Percentiles rank a stretch among this genome's conserved stretches.
phyloP scores from a whole-genome alignment of 2,797 vertebrate genomes.

The Chrysolophus pictus region DNA sequence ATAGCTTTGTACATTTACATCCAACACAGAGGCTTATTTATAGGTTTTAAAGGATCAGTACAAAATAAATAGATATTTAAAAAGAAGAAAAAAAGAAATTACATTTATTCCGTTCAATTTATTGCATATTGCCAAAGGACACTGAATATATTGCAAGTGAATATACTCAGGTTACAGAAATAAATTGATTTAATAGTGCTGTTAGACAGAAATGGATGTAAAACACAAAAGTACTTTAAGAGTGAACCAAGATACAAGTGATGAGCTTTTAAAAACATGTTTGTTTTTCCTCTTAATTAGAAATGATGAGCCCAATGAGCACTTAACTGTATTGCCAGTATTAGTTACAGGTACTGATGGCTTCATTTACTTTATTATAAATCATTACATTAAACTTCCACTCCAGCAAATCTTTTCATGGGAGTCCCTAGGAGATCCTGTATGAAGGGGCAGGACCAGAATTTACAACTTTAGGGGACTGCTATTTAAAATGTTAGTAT shows the following conservation, averaged over 20 bases:
- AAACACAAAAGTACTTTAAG: neutral
- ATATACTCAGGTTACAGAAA: conserved; percentile 6
- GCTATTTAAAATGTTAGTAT: neutral
- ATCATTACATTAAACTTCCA: neutral
- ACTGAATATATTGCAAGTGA: neutral
- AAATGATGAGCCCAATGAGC: neutral
- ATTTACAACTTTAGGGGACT: neutral
- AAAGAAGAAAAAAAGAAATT: neutral
- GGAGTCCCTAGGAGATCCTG: neutral
- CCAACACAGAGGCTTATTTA: neutral
- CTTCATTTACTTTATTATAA: neutral
- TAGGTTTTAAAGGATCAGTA: neutral
- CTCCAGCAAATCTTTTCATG: neutral
- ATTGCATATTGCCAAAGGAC: neutral
- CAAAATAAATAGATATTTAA: neutral
- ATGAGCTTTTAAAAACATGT: neutral
- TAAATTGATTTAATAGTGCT: neutral
- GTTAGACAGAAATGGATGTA: neutral
- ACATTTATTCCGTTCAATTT: neutral
- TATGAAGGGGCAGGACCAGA: neutral
- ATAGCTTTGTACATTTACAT: neutral
- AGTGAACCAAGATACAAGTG: neutral
- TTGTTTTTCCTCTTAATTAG: conserved; percentile 6
- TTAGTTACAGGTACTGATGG: neutral
- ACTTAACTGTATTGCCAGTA: neutral